Percentiles rank a stretch among this genome's conserved stretches.
Evolutionary conservation across 1,140 invertebrate species (phyloP).

Genomic region (Platyscapa corneri): DNA sequence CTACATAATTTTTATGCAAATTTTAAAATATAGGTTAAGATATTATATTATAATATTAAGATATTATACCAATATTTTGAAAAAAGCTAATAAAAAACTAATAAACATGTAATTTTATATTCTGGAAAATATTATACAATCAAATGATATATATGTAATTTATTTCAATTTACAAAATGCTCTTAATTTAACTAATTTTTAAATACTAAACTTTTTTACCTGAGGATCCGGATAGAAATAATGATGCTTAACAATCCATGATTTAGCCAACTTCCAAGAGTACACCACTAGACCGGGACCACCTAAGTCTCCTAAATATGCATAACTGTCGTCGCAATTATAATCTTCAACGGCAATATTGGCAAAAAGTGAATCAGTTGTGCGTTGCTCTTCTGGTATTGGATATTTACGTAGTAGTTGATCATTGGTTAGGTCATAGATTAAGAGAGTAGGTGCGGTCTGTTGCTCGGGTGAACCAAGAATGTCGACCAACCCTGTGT

Average conservation of each 20-base stretch:
- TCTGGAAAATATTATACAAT: no score
- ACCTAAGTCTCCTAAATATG: slow-evolving; percentile 80
- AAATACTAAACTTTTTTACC: no score
- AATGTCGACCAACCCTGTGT: slow-evolving; percentile 81
- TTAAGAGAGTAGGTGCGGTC: slow-evolving; percentile 78
- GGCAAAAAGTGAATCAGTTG: slow-evolving; percentile 82
- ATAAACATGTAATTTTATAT: no score
- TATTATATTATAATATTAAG: no score
- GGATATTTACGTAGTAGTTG: slow-evolving; percentile 78
- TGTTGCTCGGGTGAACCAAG: slow-evolving; percentile 75
- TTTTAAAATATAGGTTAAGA: no score
- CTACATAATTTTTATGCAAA: no score
- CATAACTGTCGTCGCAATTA: slow-evolving; percentile 80
- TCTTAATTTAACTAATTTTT: no score
- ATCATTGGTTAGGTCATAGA: slow-evolving; percentile 85
- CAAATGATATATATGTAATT: no score
- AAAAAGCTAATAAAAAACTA: no score
- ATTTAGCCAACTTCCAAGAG: slow-evolving; percentile 79
- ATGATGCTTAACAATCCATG: slow-evolving; percentile 82
- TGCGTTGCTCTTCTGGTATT: slow-evolving; percentile 79
- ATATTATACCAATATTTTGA: no score
- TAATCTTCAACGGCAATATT: slow-evolving; percentile 84
- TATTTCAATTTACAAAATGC: no score
- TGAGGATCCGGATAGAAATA: slow-evolving; percentile 82
- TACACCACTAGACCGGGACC: slow-evolving; percentile 81